Conservation (phyloP, 2,113 vertebrate species). For the Ovibos moschatus region DNA sequence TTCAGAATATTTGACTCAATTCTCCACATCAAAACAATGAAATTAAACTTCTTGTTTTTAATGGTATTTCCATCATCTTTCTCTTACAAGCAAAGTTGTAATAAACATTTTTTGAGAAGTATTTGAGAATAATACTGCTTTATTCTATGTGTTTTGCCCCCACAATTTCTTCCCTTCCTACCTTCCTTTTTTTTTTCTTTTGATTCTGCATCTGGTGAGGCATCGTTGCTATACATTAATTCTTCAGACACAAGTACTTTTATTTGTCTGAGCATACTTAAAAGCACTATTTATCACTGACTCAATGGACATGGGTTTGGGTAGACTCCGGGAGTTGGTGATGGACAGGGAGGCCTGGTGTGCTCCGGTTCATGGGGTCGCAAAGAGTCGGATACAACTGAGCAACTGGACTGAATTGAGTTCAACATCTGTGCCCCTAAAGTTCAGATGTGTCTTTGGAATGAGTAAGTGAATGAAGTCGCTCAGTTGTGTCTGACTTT, state of each 20-base stretch:
- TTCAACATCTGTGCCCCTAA: background rate
- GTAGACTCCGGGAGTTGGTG: background rate
- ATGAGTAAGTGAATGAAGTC: no score
- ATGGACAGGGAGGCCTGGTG: background rate
- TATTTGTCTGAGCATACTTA: background rate
- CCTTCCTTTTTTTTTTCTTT: background rate
- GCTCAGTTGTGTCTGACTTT: fast-evolving
- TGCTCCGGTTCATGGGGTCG: fast-evolving
- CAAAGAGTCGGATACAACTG: background rate
- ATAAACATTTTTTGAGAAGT: background rate
- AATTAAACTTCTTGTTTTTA: background rate
- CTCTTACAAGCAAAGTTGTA: background rate
- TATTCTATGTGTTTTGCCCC: background rate
- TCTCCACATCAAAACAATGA: background rate
- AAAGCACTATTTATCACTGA: background rate
- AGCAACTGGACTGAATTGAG: background rate
- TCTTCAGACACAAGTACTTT: background rate
- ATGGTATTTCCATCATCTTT: background rate
- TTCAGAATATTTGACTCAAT: background rate
- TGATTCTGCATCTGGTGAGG: background rate
- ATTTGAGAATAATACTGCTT: background rate
- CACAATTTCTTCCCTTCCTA: background rate
- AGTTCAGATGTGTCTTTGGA: fast-evolving
- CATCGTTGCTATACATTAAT: background rate
- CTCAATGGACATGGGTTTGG: background rate